These are phyloP conservation scores for Orthosia gothica DNA, from an alignment of 2,888 invertebrate genomes.

Conservation along the genomic window DNA sequence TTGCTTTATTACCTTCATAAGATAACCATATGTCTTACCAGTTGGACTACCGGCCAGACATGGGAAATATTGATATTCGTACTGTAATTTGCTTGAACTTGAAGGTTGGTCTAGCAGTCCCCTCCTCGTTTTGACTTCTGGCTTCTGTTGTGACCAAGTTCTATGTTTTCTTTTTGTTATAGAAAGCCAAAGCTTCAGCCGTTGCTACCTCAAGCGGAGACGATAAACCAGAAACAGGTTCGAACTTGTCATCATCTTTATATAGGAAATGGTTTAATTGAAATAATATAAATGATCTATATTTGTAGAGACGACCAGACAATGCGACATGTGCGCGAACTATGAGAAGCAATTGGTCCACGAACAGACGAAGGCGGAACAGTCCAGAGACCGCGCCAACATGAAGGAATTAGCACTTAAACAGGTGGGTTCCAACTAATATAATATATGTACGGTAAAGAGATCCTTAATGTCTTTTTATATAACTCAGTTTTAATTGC, in stretches of 20 bases:
- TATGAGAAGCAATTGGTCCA: slow-evolving; percentile 96
- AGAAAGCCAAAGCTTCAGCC: slow-evolving; percentile 75
- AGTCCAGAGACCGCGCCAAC: slow-evolving; percentile 74
- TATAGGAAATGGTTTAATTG: too few relatives aligned
- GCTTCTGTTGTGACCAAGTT: background rate
- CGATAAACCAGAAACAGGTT: slow-evolving; percentile 76
- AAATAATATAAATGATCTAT: background rate
- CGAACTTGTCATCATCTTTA: background rate
- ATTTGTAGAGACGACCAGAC: slow-evolving; percentile 64
- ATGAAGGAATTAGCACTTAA: slow-evolving; percentile 80
- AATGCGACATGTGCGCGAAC: slow-evolving; percentile 97
- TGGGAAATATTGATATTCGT: too few relatives aligned
- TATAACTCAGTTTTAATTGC: background rate
- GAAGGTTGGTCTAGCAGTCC: too few relatives aligned
- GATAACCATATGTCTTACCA: too few relatives aligned
- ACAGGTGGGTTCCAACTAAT: slow-evolving; percentile 71
- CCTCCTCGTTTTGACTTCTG: too few relatives aligned
- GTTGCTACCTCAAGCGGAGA: slow-evolving; percentile 69
- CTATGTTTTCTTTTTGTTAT: slow-evolving; percentile 20
- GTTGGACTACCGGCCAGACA: too few relatives aligned
- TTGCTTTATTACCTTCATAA: too few relatives aligned
- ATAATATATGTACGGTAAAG: rapidly evolving
- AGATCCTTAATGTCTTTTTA: background rate
- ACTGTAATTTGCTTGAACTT: too few relatives aligned
- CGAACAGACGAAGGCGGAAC: slow-evolving; percentile 92